Conservation (phyloP, 2,113 vertebrate genomes). For the Pogonocichla stellata region DNA sequence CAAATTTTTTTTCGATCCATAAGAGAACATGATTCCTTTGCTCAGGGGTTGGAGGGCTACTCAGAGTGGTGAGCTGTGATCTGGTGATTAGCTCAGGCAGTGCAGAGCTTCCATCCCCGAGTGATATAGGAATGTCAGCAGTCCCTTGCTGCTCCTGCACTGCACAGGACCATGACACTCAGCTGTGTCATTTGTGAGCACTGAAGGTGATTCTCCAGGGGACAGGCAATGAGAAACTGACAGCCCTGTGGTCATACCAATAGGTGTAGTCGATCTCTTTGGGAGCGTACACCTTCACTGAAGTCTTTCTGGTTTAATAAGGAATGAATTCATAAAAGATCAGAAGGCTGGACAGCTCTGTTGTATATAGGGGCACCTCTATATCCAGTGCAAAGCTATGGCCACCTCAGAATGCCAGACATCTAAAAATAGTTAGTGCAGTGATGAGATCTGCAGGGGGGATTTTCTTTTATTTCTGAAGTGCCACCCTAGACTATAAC, state of each 20-base stretch:
- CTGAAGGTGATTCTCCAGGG: neutral
- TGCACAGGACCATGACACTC: fast-evolving
- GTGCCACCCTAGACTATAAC: neutral
- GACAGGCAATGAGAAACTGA: neutral
- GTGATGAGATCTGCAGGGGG: neutral
- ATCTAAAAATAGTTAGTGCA: neutral
- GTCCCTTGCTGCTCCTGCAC: neutral
- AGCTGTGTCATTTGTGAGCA: neutral
- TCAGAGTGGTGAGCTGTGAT: neutral
- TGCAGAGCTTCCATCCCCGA: neutral
- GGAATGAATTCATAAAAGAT: neutral
- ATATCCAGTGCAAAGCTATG: neutral
- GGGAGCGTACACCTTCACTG: neutral
- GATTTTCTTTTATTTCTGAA: neutral
- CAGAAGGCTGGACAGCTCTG: neutral
- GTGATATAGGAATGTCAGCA: fast-evolving
- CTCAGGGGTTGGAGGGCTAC: neutral
- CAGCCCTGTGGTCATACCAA: neutral
- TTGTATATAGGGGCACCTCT: neutral
- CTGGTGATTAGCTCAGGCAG: fast-evolving
- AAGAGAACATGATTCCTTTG: neutral
- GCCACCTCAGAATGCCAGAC: neutral
- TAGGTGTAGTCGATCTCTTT: neutral
- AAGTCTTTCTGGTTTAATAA: neutral
- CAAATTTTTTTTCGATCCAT: neutral